Base-by-base conservation (phyloP, 37 sponge, comb jelly and placozoan genomes). In the Beroe forskalii region DNA sequence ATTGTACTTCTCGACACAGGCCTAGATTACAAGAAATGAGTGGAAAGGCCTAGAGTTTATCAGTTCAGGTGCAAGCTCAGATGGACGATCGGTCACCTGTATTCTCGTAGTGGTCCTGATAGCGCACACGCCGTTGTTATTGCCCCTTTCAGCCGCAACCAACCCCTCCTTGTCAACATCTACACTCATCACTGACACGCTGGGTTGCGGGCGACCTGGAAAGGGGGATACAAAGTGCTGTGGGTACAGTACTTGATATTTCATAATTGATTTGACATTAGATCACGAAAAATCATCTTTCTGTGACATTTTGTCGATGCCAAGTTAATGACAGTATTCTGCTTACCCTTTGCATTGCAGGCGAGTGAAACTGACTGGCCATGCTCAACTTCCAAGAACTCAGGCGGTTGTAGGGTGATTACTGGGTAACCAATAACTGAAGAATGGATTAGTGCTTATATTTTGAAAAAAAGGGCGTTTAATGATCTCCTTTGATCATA, bases 261-360 rank as follows among this genome's bases (percentile, higher is more conserved):
- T n/a, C n/a, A n/a, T n/a, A n/a, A n/a, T n/a, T n/a, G n/a, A n/a
- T n/a, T n/a, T n/a, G n/a, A n/a, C n/a, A n/a, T n/a, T n/a, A n/a
- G n/a, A n/a, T n/a, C n/a, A n/a, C n/a, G n/a, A n/a, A n/a, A n/a
- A n/a, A n/a, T n/a, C n/a, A n/a, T n/a, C n/a, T n/a, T n/a, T n/a
- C n/a, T n/a, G n/a, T n/a, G n/a, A n/a, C n/a, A n/a, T n/a, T n/a
- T n/a, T n/a, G n/a, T n/a, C n/a, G n/a, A n/a, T n/a, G n/a, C n/a
- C n/a, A n/a, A n/a, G n/a, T n/a, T n/a, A n/a, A n/a, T n/a, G n/a
- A n/a, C n/a, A n/a, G n/a, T n/a, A n/a, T n/a, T n/a, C n/a, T n/a
- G n/a, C 86, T 80, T 4, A 80, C 86, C 86, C 28, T 80, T 48
- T n/a, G 86, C 86, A 43, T 80, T 80, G 40, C 86, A 80, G 2